Base-by-base conservation (phyloP, 2,888 invertebrate genomes). In the Brenthis ino region DNA sequence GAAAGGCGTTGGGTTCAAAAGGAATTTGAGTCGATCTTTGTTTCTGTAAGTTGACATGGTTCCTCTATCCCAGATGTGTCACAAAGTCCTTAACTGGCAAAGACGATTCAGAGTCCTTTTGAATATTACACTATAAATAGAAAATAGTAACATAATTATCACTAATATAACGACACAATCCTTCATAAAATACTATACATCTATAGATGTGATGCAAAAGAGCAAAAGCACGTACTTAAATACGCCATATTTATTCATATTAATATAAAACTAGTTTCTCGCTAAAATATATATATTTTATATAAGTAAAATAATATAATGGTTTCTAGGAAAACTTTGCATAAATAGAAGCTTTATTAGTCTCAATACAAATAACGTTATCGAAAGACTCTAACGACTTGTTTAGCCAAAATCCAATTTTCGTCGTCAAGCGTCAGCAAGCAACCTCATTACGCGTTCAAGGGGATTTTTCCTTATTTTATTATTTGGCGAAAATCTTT, bases 31-130 rank as follows among this genome's bases (percentile, higher is more conserved):
- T 93, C 93, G 89, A 92, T 89, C 93, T 92, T 92, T 91, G 92
- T 89, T 90, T 92, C 91, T 93, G 92, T 92, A 85, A 87, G 92
- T 91, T 91, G 89, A 83, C 85, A 84, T 82, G 89, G 91, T 93
- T 92, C 93, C 92, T 89, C 87, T 81, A 89, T 89, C 91, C 92
- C 89, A 83, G 76, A 77, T 69, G 72, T 77, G 74, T 75, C 75
- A 80, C 76, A 77, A 82, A 75, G 79, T 82, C 82, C 85, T 82
- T 84, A 77, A 82, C 79, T 82, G 83, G 85, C 92, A 92, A 93
- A 93, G 91, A 92, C 85, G 91, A 92, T 86, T 92, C 93, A 93
- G 88, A 92, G 87, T 92, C 93, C 93, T 93, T 93, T 93, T 93
- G 93, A 93, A 92, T 85, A 88, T 83, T 85, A 78, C 84, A 85